Conservation (phyloP, 2,113 vertebrate species). For the Trochalopteron elliotii region DNA sequence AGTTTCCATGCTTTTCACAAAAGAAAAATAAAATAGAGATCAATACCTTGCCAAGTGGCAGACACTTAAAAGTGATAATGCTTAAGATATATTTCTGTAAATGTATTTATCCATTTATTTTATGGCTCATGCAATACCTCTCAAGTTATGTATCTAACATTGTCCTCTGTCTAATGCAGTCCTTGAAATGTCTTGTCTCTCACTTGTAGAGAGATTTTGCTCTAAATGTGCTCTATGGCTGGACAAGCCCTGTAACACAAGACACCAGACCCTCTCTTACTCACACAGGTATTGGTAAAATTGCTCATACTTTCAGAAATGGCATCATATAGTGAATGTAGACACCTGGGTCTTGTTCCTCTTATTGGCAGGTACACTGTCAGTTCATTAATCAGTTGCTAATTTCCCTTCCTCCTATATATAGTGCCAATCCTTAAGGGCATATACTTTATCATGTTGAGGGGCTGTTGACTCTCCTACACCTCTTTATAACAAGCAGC, state of each 20-base stretch:
- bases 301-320: neutral
- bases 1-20: neutral
- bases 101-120: neutral
- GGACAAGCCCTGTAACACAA: rapidly evolving
- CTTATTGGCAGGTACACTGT: neutral
- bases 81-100: neutral
- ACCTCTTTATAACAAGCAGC: neutral
- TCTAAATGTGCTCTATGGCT: neutral
- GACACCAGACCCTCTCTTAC: neutral
- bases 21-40: neutral
- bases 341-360: neutral
- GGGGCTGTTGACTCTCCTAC: neutral
- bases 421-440: neutral
- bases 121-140: neutral
- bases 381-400: neutral
- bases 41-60: neutral
- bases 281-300: neutral
- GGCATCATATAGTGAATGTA: neutral
- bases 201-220: neutral
- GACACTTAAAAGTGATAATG: neutral
- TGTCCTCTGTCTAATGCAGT: neutral
- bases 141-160: neutral
- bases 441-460: neutral
- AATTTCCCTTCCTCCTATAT: neutral
- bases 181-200: neutral